These are phyloP conservation scores for Perizoma flavofasciatum DNA, from an alignment of 2,888 invertebrate species.

Conservation along the genomic window DNA sequence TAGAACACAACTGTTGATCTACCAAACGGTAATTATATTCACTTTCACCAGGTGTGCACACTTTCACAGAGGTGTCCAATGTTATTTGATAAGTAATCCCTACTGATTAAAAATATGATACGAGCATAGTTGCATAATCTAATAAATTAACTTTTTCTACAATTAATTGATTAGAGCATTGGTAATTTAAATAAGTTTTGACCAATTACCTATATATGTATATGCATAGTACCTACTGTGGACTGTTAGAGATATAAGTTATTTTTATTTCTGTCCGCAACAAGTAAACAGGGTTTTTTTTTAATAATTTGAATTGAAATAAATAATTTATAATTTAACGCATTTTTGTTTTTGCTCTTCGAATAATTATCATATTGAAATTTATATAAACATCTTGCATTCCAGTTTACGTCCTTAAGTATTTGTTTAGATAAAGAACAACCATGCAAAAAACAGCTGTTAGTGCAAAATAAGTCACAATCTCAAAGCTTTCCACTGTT, in stretches of 20 bases:
- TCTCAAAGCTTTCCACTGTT: constrained; percentile 2
- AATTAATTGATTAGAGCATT: too few species aligned
- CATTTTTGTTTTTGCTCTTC: too few species aligned
- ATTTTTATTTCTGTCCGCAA: too few species aligned
- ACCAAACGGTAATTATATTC: constrained; percentile 20
- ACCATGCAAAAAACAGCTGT: constrained; percentile 41
- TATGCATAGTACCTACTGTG: too few species aligned
- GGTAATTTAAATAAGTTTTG: too few species aligned
- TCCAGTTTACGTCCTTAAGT: constrained; percentile 3
- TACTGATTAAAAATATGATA: background rate
- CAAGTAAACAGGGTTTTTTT: too few species aligned
- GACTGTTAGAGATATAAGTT: too few species aligned
- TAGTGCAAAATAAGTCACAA: constrained; percentile 32
- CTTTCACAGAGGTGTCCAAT: constrained; percentile 2
- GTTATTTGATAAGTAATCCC: background rate
- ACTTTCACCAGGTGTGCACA: constrained; percentile 18
- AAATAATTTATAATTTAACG: too few species aligned
- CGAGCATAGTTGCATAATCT: too few species aligned
- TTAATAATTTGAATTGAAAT: too few species aligned
- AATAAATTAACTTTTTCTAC: too few species aligned
- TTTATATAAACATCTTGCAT: background rate
- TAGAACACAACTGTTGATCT: constrained; percentile 34
- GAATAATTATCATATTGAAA: constrained; percentile 3
- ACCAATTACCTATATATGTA: too few species aligned
- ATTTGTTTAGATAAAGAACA: constrained; percentile 30